These are phyloP conservation scores for Hippoglossus stenolepis DNA, from an alignment of 2,113 vertebrate species.

Conservation along the genomic window DNA sequence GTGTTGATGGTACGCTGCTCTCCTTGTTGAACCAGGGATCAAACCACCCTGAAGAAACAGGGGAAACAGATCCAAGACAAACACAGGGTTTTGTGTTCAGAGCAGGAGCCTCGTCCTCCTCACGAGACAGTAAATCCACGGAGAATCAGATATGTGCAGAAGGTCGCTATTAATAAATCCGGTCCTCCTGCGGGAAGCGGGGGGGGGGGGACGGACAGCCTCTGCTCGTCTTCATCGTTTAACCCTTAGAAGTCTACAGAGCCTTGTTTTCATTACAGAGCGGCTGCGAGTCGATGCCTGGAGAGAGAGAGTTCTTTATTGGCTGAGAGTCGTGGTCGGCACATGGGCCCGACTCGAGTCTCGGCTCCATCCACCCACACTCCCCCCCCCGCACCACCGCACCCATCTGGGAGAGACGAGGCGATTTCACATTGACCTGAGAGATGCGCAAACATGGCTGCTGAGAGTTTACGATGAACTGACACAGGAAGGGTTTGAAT, in stretches of 20 bases:
- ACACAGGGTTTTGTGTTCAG: conserved; percentile 42
- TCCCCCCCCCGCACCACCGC: neutral
- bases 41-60: neutral
- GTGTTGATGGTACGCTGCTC: neutral
- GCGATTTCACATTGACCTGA: conserved; percentile 31
- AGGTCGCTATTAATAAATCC: conserved; percentile 49
- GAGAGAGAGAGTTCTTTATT: conserved; percentile 42
- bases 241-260: conserved; percentile 29
- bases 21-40: neutral
- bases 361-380: conserved; percentile 6
- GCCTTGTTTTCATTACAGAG: conserved; percentile 50
- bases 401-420: conserved; percentile 62
- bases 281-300: conserved; percentile 25
- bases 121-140: conserved; percentile 11
- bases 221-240: conserved; percentile 7
- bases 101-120: conserved; percentile 32
- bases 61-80: conserved; percentile 33
- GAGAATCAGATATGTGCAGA: conserved; percentile 43
- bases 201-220: neutral
- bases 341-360: conserved; percentile 33
- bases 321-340: conserved; percentile 20
- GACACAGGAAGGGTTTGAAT: rapidly evolving
- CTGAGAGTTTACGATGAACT: neutral
- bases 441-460: conserved; percentile 23
- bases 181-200: conserved; percentile 23